A percentile compares a stretch with the other conserved stretches of the same genome.
phyloP scores from a whole-genome alignment of 2,888 invertebrate genomes.

The Ceramica pisi region DNA sequence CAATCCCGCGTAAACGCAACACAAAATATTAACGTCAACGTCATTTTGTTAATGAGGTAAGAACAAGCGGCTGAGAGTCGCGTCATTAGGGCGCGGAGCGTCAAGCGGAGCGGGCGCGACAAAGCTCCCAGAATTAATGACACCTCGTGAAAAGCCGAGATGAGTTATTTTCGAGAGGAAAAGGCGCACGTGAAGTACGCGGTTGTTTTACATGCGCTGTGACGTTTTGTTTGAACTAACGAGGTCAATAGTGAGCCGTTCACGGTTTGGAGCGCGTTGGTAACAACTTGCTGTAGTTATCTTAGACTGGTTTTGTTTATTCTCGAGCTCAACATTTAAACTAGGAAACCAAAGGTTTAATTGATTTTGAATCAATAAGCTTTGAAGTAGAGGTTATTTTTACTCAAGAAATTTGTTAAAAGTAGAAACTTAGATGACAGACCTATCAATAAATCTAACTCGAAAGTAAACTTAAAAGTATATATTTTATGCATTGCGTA shows the following conservation, averaged over 20 bases:
- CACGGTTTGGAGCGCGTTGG: conserved; percentile 75
- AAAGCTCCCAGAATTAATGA: conserved; percentile 87
- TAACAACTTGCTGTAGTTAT: conserved; percentile 76
- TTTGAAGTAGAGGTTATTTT: not conserved
- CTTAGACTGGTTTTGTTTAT: conserved; percentile 50
- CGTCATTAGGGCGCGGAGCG: conserved; percentile 81
- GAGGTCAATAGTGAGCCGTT: conserved; percentile 88
- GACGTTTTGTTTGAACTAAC: conserved; percentile 88
- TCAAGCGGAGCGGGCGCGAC: conserved; percentile 76
- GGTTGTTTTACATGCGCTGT: conserved; percentile 86
- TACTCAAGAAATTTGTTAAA: too few relatives aligned
- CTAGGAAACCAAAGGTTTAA: not conserved
- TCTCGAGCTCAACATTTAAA: not conserved
- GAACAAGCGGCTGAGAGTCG: conserved; percentile 81
- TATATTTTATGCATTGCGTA: not conserved
- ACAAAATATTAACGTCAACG: conserved; percentile 65
- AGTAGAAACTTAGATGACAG: too few relatives aligned
- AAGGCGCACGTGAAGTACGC: conserved; percentile 88
- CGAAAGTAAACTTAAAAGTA: too few relatives aligned
- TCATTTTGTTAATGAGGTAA: conserved; percentile 87
- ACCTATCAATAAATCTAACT: too few relatives aligned
- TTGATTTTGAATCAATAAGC: not conserved
- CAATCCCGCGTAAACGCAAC: conserved; percentile 61
- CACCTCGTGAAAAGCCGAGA: conserved; percentile 89
- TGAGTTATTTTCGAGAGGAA: conserved; percentile 90